Conservation (phyloP, 2,113 vertebrate species). For the Paedocypris sp. region DNA sequence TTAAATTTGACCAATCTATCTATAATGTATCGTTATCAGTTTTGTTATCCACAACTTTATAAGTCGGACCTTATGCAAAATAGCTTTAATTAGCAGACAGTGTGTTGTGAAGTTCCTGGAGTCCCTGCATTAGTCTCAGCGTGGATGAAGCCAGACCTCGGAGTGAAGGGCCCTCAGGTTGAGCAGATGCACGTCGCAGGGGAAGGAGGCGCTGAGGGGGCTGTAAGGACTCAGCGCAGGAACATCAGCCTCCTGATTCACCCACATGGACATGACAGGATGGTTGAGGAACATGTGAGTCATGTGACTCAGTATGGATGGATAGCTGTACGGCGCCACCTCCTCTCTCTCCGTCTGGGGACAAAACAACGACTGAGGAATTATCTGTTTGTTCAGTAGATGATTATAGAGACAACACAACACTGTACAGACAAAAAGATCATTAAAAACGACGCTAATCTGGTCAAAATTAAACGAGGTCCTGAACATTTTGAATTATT, state of each 20-base stretch:
- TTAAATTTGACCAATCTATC: too few species aligned
- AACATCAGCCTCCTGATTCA: slow-evolving; percentile 30
- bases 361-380: neutral
- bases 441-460: too few species aligned
- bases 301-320: slow-evolving; percentile 77
- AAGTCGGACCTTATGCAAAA: too few species aligned
- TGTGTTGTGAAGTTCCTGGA: too few species aligned
- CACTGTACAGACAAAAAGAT: too few species aligned
- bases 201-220: slow-evolving; percentile 66
- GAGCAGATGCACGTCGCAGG: slow-evolving; percentile 80
- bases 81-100: too few species aligned
- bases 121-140: neutral
- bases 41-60: too few species aligned
- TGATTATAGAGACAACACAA: neutral
- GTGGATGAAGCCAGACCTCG: slow-evolving; percentile 56
- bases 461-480: too few species aligned
- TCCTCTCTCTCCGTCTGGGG: slow-evolving; percentile 57
- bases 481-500: too few species aligned
- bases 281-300: slow-evolving; percentile 72
- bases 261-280: slow-evolving; percentile 68
- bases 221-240: slow-evolving; percentile 57
- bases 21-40: too few species aligned
- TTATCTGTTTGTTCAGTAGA: neutral
- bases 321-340: slow-evolving; percentile 61
- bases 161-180: slow-evolving; percentile 79